phyloP scores from a whole-genome alignment of 2,113 vertebrate species.

The Spea bombifrons region DNA sequence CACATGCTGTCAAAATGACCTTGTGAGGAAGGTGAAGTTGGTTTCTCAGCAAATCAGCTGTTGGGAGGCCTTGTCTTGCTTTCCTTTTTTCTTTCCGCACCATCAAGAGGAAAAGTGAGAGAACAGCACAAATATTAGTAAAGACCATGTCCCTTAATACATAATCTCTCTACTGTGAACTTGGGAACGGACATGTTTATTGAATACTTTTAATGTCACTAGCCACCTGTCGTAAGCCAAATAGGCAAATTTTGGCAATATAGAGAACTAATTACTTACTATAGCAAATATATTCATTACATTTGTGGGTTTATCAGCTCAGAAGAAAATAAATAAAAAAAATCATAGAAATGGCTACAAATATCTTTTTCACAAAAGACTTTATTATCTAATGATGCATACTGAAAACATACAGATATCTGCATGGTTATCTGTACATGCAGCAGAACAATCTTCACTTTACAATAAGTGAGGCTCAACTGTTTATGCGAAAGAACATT shows the following conservation, averaged over 20 bases:
- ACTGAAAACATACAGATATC: constrained; percentile 83
- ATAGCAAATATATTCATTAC: constrained; percentile 52
- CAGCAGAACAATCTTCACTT: constrained; percentile 80
- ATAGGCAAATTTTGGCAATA: constrained; percentile 8
- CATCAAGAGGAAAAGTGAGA: constrained; percentile 91
- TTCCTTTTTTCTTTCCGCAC: constrained; percentile 87
- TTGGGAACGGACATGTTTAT: constrained; percentile 52
- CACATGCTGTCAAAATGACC: constrained; percentile 94
- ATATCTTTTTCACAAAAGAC: constrained; percentile 84
- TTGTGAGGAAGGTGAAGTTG: constrained; percentile 87
- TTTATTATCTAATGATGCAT: constrained; percentile 87
- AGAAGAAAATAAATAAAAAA: constrained; percentile 74
- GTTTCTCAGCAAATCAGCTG: constrained; percentile 88
- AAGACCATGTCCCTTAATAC: constrained; percentile 71
- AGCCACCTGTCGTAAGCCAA: background rate
- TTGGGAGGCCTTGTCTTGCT: constrained; percentile 81
- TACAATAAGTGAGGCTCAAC: constrained; percentile 82
- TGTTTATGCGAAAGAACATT: constrained; percentile 79
- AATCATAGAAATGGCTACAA: constrained; percentile 80
- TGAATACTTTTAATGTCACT: background rate
- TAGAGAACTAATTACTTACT: constrained; percentile 11
- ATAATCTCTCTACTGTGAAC: constrained; percentile 73
- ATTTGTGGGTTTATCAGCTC: constrained; percentile 68
- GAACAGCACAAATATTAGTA: constrained; percentile 90
- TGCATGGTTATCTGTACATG: constrained; percentile 80